Evolutionary conservation across 2,888 invertebrate species (phyloP).

Genomic region (Phorcus lineatus): DNA sequence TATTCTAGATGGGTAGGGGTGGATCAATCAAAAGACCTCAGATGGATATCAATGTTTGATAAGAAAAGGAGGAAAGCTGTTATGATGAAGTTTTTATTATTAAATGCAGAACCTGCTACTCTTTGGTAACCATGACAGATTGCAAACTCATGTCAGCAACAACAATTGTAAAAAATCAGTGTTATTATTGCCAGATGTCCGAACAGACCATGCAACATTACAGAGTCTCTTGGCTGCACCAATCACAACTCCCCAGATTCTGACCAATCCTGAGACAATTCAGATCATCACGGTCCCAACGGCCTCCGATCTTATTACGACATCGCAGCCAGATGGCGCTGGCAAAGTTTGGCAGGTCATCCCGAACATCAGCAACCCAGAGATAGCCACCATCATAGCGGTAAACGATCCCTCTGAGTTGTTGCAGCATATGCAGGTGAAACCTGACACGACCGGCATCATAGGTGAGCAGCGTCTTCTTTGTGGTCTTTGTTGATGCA

Average conservation of each 20-base stretch:
- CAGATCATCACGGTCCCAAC: conserved; percentile 66
- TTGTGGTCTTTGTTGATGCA: too few species aligned
- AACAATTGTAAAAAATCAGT: too few species aligned
- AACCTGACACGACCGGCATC: conserved; percentile 30
- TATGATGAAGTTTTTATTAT: too few species aligned
- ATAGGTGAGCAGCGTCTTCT: too few species aligned
- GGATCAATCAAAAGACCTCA: too few species aligned
- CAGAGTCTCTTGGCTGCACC: conserved; percentile 65
- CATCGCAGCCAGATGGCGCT: conserved; percentile 41
- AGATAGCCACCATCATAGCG: conserved; percentile 63
- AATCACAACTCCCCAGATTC: conserved; percentile 47
- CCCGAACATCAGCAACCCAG: conserved; percentile 46
- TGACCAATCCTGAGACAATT: conserved; percentile 55
- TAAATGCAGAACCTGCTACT: too few species aligned
- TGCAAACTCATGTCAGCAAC: too few species aligned
- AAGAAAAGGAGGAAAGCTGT: too few species aligned
- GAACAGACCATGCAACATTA: conserved; percentile 39
- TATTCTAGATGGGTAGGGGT: too few species aligned
- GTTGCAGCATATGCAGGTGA: conserved; percentile 35
- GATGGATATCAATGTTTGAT: too few species aligned
- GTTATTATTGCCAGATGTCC: background rate
- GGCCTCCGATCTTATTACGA: conserved; percentile 54
- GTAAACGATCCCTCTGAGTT: conserved; percentile 43
- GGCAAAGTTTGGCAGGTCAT: conserved; percentile 65
- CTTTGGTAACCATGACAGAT: too few species aligned